Evolutionary conservation across 92 coral and sea anemone species (phyloP).

Genomic region (Siderastrea siderea): DNA sequence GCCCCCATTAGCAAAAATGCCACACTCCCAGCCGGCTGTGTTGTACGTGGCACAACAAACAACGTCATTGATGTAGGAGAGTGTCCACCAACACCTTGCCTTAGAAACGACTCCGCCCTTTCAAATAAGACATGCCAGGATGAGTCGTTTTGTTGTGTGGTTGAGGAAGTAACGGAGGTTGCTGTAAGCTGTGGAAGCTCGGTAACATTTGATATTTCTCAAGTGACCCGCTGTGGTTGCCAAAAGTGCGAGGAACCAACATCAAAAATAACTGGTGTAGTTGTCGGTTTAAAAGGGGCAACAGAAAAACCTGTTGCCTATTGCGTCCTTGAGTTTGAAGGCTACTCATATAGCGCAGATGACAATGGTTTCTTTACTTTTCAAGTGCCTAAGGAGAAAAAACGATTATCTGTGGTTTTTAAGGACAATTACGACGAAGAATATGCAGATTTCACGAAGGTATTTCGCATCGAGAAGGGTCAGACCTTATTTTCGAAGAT

Average conservation of each 20-base stretch:
- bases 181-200: constrained; percentile 13
- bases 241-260: constrained; percentile 7
- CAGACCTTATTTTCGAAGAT: constrained; percentile 23
- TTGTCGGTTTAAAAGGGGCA: constrained; percentile 4
- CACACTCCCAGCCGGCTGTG: constrained; percentile 32
- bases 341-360: neutral
- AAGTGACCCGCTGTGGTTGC: constrained; percentile 28
- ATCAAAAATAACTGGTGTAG: neutral
- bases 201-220: constrained; percentile 1
- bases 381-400: constrained; percentile 7
- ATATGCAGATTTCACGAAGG: constrained; percentile 24
- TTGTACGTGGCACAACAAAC: constrained; percentile 3
- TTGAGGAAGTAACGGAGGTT: neutral
- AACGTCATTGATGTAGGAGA: constrained; percentile 4
- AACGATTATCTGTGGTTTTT: constrained; percentile 12
- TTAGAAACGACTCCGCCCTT: constrained; percentile 11
- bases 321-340: neutral
- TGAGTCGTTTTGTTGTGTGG: constrained; percentile 14
- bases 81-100: constrained; percentile 23
- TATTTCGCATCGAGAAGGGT: constrained; percentile 4
- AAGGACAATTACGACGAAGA: neutral
- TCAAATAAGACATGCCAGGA: constrained; percentile 24
- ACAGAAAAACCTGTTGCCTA: constrained; percentile 2
- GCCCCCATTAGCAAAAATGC: neutral
- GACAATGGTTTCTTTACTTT: constrained; percentile 1